phyloP scores from a whole-genome alignment of 1,140 invertebrate genomes.

The Eubasilissa regina region DNA sequence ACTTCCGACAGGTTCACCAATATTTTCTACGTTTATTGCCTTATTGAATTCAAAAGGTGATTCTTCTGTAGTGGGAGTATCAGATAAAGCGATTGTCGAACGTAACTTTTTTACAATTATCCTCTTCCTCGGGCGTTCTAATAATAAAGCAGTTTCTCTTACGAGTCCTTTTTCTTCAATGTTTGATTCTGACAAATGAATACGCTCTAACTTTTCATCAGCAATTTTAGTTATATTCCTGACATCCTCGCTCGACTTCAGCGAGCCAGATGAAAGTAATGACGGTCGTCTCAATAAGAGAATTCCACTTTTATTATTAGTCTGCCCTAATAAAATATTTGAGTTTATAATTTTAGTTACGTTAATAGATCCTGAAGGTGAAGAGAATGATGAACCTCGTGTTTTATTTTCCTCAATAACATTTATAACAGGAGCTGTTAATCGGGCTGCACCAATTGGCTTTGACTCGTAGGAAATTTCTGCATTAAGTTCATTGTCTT shows the following conservation, averaged over 20 bases:
- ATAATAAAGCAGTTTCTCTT: constrained; percentile 56
- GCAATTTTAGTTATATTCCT: constrained; percentile 32
- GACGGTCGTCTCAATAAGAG: constrained; percentile 55
- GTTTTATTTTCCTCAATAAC: constrained; percentile 46
- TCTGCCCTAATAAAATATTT: constrained; percentile 54
- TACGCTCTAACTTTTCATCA: constrained; percentile 72
- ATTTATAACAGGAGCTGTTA: constrained; percentile 55
- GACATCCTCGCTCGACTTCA: constrained; percentile 2
- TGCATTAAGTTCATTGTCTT: constrained; percentile 63
- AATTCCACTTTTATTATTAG: constrained; percentile 57
- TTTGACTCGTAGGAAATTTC: constrained; percentile 57
- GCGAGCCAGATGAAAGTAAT: background rate
- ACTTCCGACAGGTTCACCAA: background rate
- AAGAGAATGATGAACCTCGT: background rate
- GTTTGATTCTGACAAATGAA: constrained; percentile 73
- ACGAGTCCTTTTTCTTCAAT: constrained; percentile 71
- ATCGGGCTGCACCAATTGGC: constrained; percentile 48
- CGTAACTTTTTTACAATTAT: constrained; percentile 64
- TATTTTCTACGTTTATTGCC: constrained; percentile 39
- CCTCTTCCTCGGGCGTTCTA: constrained; percentile 61
- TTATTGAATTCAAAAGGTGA: constrained; percentile 63
- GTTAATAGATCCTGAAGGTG: constrained; percentile 42
- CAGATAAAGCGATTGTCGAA: constrained; percentile 59
- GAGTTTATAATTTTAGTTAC: constrained; percentile 59
- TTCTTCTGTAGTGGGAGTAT: constrained; percentile 57